These are phyloP conservation scores for Phalacrocorax aristotelis DNA, from an alignment of 2,113 vertebrate species.

Conservation along the genomic window DNA sequence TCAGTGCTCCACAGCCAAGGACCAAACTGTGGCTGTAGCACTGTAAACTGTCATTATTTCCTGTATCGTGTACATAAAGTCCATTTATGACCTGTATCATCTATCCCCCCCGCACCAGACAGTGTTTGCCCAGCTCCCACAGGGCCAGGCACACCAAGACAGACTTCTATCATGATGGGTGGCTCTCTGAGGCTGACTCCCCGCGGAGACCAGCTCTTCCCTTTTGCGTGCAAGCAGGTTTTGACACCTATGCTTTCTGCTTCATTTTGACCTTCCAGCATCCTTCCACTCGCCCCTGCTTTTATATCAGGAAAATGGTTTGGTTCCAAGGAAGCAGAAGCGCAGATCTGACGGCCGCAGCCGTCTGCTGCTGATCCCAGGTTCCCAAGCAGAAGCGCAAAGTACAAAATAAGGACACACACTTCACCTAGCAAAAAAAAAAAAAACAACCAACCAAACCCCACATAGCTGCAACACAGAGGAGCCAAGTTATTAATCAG, in stretches of 20 bases:
- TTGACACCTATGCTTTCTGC: not conserved
- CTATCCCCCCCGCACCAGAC: not conserved
- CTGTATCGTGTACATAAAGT: accelerated
- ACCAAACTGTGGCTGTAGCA: accelerated
- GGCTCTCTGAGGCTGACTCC: not conserved
- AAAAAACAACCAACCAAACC: not conserved
- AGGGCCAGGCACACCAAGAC: not conserved
- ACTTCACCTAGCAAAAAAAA: not conserved
- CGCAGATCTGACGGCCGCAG: accelerated
- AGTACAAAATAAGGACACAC: not conserved
- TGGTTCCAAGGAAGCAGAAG: not conserved
- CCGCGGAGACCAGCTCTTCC: not conserved
- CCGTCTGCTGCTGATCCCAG: not conserved
- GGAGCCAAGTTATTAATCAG: not conserved
- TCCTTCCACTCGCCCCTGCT: not conserved
- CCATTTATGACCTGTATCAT: accelerated
- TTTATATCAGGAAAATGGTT: accelerated
- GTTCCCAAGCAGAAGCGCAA: not conserved
- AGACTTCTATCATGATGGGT: accelerated
- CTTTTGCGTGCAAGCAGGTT: not conserved
- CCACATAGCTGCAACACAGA: accelerated
- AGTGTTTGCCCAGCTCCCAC: no score
- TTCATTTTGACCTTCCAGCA: not conserved
- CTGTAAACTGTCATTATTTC: not conserved
- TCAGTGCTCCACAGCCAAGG: not conserved